phyloP scores from a whole-genome alignment of 2,888 invertebrate species.

The Abrostola triplasia region DNA sequence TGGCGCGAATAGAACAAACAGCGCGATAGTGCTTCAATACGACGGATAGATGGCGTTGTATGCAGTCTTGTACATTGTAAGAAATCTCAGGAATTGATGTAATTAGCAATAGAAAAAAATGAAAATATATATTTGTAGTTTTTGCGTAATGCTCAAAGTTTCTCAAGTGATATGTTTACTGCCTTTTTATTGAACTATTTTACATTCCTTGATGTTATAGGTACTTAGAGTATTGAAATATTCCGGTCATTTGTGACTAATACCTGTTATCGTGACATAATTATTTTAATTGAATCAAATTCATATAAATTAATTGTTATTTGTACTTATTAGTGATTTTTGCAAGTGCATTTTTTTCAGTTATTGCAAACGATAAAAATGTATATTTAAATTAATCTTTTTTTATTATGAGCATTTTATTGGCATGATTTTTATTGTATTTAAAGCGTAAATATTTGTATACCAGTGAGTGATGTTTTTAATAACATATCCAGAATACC shows the following conservation, averaged over 20 bases:
- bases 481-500: too few species aligned
- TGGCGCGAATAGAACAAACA: slow-evolving; percentile 75
- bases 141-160: slow-evolving; percentile 62
- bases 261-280: slow-evolving; percentile 68
- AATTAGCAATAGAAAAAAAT: slow-evolving; percentile 32
- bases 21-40: not conserved
- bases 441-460: too few species aligned
- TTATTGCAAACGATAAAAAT: not conserved
- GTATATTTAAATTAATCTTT: too few species aligned
- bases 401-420: too few species aligned
- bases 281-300: slow-evolving; percentile 51
- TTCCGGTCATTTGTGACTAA: slow-evolving; percentile 63
- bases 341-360: not conserved
- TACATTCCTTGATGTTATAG: slow-evolving; percentile 47
- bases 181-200: slow-evolving; percentile 57
- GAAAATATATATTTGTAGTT: slow-evolving; percentile 18
- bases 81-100: slow-evolving; percentile 34
- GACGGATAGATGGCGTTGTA: slow-evolving; percentile 37
- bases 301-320: slow-evolving; percentile 32
- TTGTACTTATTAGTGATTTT: not conserved
- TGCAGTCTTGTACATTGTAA: slow-evolving; percentile 39
- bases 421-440: too few species aligned
- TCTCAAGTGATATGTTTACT: slow-evolving; percentile 69
- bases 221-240: slow-evolving; percentile 32
- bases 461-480: too few species aligned